Conservation (phyloP, 2,888 invertebrate species). For the Dastarcus helophoroides region DNA sequence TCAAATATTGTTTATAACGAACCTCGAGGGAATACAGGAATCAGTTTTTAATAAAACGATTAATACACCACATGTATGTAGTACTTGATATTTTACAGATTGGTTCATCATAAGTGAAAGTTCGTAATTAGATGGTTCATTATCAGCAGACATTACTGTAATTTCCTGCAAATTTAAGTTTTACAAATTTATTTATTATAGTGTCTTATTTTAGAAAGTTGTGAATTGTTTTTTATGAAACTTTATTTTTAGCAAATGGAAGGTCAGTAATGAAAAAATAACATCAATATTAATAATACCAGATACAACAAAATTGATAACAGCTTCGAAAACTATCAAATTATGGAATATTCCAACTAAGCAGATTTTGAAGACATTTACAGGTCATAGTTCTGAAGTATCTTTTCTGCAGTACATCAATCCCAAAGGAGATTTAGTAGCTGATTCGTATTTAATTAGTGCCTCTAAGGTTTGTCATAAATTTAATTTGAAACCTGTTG, state of each 20-base stretch:
- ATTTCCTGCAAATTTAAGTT: not conserved
- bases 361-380: constrained; percentile 49
- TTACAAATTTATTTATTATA: no score
- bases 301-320: constrained; percentile 34
- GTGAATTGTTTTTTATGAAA: no score
- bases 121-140: no score
- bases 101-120: no score
- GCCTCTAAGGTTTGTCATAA: constrained; percentile 31
- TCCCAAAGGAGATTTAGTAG: constrained; percentile 21
- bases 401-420: constrained; percentile 35
- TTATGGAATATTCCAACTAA: constrained; percentile 52
- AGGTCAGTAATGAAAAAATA: constrained; percentile 46
- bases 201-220: no score
- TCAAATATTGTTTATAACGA: not conserved
- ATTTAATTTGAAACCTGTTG: not conserved
- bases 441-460: constrained; percentile 37
- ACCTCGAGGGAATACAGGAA: no score
- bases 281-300: constrained; percentile 51
- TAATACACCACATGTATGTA: no score
- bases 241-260: constrained; percentile 56
- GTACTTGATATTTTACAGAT: no score
- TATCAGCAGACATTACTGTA: constrained; percentile 1
- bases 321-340: constrained; percentile 41
- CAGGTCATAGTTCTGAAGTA: constrained; percentile 52
- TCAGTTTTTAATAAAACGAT: no score